A percentile compares a stretch with the other conserved stretches of the same genome.
These are phyloP conservation scores for Helarctos malayanus DNA, from an alignment of 2,797 vertebrate genomes.

Conservation along the genomic window DNA sequence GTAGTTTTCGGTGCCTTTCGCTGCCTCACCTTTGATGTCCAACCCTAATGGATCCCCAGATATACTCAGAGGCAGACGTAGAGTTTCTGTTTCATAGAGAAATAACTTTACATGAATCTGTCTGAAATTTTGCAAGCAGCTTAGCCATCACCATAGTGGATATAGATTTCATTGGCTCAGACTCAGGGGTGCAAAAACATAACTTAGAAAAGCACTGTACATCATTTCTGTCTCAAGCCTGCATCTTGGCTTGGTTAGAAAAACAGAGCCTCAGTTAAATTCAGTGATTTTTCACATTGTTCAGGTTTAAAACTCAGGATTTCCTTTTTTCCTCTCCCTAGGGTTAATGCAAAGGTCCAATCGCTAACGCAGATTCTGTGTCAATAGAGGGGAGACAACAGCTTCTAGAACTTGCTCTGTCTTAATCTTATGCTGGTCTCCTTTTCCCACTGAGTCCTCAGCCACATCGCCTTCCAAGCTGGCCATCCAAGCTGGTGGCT, in stretches of 20 bases:
- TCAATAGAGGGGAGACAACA: not conserved
- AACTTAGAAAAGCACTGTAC: not conserved
- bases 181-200: not conserved
- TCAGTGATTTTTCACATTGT: not conserved
- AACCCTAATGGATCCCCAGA: not conserved
- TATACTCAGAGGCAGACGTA: not conserved
- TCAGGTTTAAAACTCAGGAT: not conserved
- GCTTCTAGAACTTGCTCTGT: not conserved
- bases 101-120: not conserved
- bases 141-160: not conserved
- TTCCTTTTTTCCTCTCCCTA: not conserved
- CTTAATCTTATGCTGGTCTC: not conserved
- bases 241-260: not conserved
- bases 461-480: not conserved
- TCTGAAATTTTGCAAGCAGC: not conserved
- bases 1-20: not conserved
- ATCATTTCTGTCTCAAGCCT: not conserved
- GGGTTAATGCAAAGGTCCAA: not conserved
- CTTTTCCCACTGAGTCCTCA: not conserved
- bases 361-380: not conserved
- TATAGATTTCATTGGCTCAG: conserved; percentile 10
- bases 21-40: not conserved
- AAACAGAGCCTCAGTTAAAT: not conserved
- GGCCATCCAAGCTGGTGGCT: not conserved
- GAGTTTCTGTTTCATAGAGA: not conserved